Base-by-base conservation (phyloP, 2,888 invertebrate species). In the Melanotus villosus region DNA sequence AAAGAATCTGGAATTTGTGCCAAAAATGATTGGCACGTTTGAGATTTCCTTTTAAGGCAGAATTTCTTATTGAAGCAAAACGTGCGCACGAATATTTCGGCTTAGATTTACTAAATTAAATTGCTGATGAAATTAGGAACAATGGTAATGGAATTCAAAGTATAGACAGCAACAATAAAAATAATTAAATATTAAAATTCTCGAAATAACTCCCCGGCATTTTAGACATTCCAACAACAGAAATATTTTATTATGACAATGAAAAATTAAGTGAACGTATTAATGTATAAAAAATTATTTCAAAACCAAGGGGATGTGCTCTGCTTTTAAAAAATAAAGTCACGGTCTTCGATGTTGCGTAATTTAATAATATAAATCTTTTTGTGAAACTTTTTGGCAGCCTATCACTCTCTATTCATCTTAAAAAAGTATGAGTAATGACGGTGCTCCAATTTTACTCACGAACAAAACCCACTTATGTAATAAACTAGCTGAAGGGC, bases 381-480 rank as follows among this genome's bases (percentile, higher is more conserved):
- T 14, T 4, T 14, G 36, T 14, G 36, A 9, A 32, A 32, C 6
- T 47, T 47, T 47, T 47, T 18, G 47, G 12, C 50, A 26, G 14
- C 30, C 14, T 50, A 50, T 50, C 34, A 57, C 12, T 57, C 26
- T 7, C 57, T 21, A 21, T 23, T 57, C 41, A 21, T 36, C 21
- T 57, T 7, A 23, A 12, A 43, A 19, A 59, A 32, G 32, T 21
- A 30, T 45, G 59, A 59, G 19, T 59, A 59, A 59, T 59, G 59
- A 59, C 16, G 23, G 1, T 30, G 59, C 59, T 59, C 59, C 12
- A 59, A 59, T 59, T 59, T 23, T 30, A 19, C 41, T 59, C 43
- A 18, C 26, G 32, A 59, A 30, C 41, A 34, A 59, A 56, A 57
- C 1, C 12, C 18, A 16, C 21, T 59, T 59, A 59, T 30, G 41